Percentiles rank a stretch among this genome's conserved stretches.
Conservation (phyloP, 2,888 invertebrate species). For the Xanthorhoe spadicearia region DNA sequence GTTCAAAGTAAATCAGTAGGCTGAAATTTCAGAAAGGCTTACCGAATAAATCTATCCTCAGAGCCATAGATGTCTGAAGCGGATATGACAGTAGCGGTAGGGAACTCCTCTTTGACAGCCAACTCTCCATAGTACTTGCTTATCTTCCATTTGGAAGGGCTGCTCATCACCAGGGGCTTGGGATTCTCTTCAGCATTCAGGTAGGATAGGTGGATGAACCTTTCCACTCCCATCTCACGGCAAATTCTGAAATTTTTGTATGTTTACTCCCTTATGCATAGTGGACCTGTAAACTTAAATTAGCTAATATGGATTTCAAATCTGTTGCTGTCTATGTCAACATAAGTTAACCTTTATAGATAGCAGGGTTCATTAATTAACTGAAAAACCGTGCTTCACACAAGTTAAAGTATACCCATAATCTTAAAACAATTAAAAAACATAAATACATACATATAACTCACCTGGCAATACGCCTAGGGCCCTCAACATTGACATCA, state of each 20-base stretch:
- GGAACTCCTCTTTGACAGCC: slow-evolving; percentile 97
- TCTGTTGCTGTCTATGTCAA: background rate
- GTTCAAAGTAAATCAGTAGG: too few species aligned
- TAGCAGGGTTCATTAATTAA: background rate
- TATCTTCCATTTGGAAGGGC: slow-evolving; percentile 91
- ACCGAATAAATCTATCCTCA: slow-evolving; percentile 93
- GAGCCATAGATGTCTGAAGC: slow-evolving; percentile 97
- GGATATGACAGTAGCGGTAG: slow-evolving; percentile 96
- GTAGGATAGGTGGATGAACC: slow-evolving; percentile 96
- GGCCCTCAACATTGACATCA: slow-evolving; percentile 94
- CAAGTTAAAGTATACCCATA: too few species aligned
- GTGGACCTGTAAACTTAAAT: too few species aligned
- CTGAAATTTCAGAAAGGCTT: slow-evolving; percentile 34
- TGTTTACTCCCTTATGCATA: too few species aligned
- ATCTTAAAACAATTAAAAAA: background rate
- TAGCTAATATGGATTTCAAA: too few species aligned
- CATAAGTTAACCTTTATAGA: background rate
- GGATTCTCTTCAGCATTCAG: slow-evolving; percentile 92
- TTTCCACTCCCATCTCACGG: slow-evolving; percentile 93
- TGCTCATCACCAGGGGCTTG: slow-evolving; percentile 85
- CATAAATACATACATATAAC: slow-evolving; percentile 3
- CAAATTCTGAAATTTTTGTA: slow-evolving; percentile 70
- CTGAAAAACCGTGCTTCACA: background rate
- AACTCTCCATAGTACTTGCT: slow-evolving; percentile 94
- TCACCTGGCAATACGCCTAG: slow-evolving; percentile 91